A percentile compares a stretch with the other conserved stretches of the same genome.
phyloP scores from a whole-genome alignment of 2,113 vertebrate species.

The Lampris megalopsis region DNA sequence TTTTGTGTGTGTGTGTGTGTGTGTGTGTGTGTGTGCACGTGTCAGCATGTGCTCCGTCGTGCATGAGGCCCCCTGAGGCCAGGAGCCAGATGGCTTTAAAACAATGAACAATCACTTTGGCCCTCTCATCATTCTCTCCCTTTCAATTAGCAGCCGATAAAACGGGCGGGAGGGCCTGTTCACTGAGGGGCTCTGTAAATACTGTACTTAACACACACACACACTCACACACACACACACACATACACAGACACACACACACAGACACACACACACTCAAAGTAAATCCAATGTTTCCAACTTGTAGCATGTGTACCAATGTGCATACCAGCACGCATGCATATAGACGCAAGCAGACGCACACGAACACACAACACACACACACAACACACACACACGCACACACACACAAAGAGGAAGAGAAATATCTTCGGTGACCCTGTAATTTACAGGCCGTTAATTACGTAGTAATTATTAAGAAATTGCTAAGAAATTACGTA shows the following conservation, averaged over 20 bases:
- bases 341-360: too few relatives aligned
- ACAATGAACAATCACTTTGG: constrained; percentile 60
- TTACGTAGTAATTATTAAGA: too few relatives aligned
- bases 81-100: constrained; percentile 64
- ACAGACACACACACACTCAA: constrained; percentile 18
- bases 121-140: constrained; percentile 52
- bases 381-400: too few relatives aligned
- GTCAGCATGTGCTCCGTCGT: not conserved
- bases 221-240: constrained; percentile 15
- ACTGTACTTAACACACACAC: not conserved
- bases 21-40: constrained; percentile 10
- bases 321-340: too few relatives aligned
- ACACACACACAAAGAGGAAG: too few relatives aligned
- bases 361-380: too few relatives aligned
- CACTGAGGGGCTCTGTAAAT: constrained; percentile 41
- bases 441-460: too few relatives aligned
- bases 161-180: constrained; percentile 40
- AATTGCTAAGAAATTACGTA: too few relatives aligned
- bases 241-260: not conserved
- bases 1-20: too few relatives aligned
- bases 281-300: too few relatives aligned
- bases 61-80: constrained; percentile 14
- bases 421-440: too few relatives aligned
- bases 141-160: constrained; percentile 68
- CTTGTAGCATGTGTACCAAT: too few relatives aligned